Evolutionary conservation across 2,888 invertebrate species (phyloP).

Genomic region (Himalopsyche anomala): DNA sequence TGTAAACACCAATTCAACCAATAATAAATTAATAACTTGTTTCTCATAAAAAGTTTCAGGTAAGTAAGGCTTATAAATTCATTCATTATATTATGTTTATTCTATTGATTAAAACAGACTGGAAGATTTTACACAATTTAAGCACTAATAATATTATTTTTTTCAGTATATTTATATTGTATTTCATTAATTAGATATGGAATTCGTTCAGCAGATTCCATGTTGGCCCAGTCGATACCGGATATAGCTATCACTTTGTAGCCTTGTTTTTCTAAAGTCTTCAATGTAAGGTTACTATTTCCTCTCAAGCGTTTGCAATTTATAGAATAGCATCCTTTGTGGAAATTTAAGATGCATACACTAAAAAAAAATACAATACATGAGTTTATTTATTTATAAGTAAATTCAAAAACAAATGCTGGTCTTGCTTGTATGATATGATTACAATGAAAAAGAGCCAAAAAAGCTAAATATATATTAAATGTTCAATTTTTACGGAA

Average conservation of each 20-base stretch:
- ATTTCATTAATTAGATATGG: constrained; percentile 79
- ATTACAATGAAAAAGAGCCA: no score
- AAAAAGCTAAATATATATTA: no score
- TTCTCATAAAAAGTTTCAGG: no score
- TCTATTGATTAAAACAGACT: constrained; percentile 17
- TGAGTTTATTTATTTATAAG: no score
- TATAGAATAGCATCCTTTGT: constrained; percentile 76
- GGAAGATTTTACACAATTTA: background rate
- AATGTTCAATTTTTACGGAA: no score
- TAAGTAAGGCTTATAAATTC: background rate
- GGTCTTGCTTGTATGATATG: no score
- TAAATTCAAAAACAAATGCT: no score
- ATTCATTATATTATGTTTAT: background rate
- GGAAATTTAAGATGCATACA: constrained; percentile 77
- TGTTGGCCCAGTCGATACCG: constrained; percentile 74
- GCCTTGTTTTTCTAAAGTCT: constrained; percentile 78
- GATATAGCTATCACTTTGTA: constrained; percentile 77
- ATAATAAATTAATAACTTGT: no score
- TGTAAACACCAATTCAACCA: no score
- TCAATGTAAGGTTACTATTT: constrained; percentile 74
- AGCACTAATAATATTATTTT: constrained; percentile 6
- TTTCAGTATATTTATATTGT: constrained; percentile 46
- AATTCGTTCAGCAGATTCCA: constrained; percentile 78
- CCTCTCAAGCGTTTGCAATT: constrained; percentile 79
- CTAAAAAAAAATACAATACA: constrained; percentile 71